These are phyloP conservation scores for Silurus aristotelis DNA, from an alignment of 2,797 vertebrate genomes.

Conservation along the genomic window DNA sequence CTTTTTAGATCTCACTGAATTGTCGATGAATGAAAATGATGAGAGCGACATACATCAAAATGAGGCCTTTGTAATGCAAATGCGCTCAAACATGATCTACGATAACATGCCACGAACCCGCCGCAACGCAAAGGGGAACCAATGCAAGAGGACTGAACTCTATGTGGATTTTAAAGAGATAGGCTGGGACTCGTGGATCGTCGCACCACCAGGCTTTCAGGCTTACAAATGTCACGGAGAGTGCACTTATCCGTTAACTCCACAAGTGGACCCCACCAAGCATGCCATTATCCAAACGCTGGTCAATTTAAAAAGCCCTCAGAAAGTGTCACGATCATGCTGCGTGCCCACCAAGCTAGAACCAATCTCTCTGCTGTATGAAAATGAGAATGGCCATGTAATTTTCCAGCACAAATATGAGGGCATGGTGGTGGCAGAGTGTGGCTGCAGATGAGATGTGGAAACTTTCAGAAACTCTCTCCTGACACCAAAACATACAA, in stretches of 20 bases:
- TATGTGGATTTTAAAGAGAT: conserved; percentile 97
- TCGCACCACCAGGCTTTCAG: conserved; percentile 86
- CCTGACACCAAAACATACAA: background rate
- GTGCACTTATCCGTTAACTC: conserved; percentile 84
- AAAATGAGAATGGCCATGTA: conserved; percentile 84
- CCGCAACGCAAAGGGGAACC: conserved; percentile 83
- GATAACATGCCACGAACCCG: conserved; percentile 84
- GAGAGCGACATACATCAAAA: conserved; percentile 67
- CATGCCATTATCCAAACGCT: conserved; percentile 91
- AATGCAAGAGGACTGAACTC: conserved; percentile 87
- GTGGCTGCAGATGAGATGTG: conserved; percentile 87
- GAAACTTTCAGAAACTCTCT: conserved; percentile 68
- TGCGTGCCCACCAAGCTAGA: conserved; percentile 94
- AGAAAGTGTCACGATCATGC: conserved; percentile 85
- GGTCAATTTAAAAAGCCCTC: conserved; percentile 84
- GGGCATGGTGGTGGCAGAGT: conserved; percentile 93
- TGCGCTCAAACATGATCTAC: conserved; percentile 85
- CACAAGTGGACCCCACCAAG: conserved; percentile 88
- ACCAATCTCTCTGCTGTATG: conserved; percentile 93
- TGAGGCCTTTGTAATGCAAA: conserved; percentile 78
- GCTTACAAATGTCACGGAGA: conserved; percentile 89
- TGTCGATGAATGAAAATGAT: conserved; percentile 61
- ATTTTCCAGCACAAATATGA: conserved; percentile 96
- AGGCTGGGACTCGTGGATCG: conserved; percentile 93
- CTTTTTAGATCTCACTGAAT: conserved; percentile 61